Evolutionary conservation across 2,888 invertebrate species (phyloP).

Genomic region (Bombyx huttoni): DNA sequence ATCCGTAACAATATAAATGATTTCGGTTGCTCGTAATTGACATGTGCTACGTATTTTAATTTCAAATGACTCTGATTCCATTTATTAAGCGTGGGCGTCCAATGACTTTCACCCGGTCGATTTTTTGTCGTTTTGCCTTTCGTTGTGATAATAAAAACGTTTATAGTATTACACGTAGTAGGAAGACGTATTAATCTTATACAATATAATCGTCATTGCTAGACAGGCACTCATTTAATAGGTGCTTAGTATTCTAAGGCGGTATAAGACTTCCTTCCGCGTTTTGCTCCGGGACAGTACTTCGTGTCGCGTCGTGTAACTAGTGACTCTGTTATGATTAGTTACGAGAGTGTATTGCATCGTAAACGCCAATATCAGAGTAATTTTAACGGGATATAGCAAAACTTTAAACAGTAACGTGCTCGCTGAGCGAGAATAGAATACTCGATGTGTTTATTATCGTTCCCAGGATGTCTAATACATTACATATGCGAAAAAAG

Average conservation of each 20-base stretch:
- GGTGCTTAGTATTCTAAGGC: slow-evolving; percentile 10
- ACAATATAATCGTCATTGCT: background rate
- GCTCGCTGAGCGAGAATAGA: background rate
- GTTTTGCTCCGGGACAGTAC: slow-evolving; percentile 2
- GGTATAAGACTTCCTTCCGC: slow-evolving; percentile 26
- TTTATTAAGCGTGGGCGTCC: slow-evolving; percentile 22
- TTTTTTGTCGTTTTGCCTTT: slow-evolving; percentile 9
- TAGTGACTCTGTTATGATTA: background rate
- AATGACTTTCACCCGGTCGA: slow-evolving; percentile 27
- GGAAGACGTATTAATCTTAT: slow-evolving; percentile 3
- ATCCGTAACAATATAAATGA: slow-evolving; percentile 13
- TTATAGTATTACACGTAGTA: background rate
- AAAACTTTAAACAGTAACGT: background rate
- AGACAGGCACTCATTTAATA: slow-evolving; percentile 16
- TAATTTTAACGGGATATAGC: background rate
- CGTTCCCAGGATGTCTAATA: background rate
- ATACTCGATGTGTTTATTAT: background rate
- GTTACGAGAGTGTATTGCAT: background rate
- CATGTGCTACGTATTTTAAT: slow-evolving; percentile 26
- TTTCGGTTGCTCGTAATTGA: slow-evolving; percentile 15
- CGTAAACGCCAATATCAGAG: background rate
- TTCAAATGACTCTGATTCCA: slow-evolving; percentile 24
- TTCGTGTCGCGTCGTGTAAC: background rate
- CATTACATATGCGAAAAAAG: background rate
- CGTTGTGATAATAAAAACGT: background rate